Conservation (phyloP, 2,797 vertebrate species). For the Phataginus tetradactyla region DNA sequence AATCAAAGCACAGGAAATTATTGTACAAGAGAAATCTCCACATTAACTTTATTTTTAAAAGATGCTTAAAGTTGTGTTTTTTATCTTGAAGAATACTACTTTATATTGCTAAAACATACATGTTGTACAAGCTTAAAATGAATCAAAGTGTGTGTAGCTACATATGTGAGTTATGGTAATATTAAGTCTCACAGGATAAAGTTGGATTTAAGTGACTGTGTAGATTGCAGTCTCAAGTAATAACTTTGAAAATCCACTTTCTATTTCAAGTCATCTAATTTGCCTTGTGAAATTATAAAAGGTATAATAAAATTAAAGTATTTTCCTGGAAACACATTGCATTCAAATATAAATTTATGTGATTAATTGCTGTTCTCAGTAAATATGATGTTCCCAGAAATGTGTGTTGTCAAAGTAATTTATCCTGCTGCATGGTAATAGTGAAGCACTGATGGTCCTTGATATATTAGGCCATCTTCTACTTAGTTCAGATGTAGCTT, state of each 20-base stretch:
- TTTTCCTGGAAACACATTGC: conserved; percentile 70
- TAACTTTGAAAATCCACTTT: conserved; percentile 47
- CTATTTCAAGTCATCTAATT: conserved; percentile 53
- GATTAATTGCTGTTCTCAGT: conserved; percentile 57
- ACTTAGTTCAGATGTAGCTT: background rate
- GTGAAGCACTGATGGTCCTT: background rate
- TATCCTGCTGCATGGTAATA: background rate
- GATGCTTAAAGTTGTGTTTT: conserved; percentile 57
- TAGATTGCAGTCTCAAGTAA: conserved; percentile 38
- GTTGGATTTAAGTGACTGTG: conserved; percentile 23
- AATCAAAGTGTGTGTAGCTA: background rate
- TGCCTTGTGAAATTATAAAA: conserved; percentile 52
- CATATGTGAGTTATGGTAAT: conserved; percentile 8
- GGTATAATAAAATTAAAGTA: conserved; percentile 61
- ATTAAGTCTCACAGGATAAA: background rate
- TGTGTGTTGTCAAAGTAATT: conserved; percentile 44
- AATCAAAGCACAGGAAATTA: conserved; percentile 79
- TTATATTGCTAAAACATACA: conserved; percentile 55
- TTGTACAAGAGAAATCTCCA: conserved; percentile 78
- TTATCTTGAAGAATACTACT: conserved; percentile 49
- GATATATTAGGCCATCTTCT: conserved; percentile 35
- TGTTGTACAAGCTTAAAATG: conserved; percentile 41
- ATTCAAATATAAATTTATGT: conserved; percentile 55
- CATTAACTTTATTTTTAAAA: conserved; percentile 83
- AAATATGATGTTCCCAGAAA: conserved; percentile 70